Conservation (phyloP, 2,113 vertebrate species). For the Salvator merianae region DNA sequence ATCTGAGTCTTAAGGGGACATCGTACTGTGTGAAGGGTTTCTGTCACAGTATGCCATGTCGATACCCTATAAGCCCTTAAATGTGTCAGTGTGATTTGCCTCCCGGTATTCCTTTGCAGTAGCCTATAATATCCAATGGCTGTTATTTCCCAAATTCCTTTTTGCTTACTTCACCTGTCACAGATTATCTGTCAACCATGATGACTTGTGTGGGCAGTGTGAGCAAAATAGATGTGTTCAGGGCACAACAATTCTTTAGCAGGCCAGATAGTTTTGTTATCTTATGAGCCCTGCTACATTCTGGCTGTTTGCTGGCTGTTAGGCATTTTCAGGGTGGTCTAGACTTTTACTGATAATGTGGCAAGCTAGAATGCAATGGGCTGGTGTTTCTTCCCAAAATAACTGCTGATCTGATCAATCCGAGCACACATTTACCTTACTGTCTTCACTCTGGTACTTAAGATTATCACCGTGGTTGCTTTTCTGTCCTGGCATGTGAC, state of each 20-base stretch:
- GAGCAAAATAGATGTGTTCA: slow-evolving; percentile 53
- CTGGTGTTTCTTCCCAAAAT: slow-evolving; percentile 25
- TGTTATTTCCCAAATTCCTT: slow-evolving; percentile 39
- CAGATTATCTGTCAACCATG: slow-evolving; percentile 18
- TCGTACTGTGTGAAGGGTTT: too few species aligned
- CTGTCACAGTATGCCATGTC: neutral
- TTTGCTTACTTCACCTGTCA: slow-evolving; percentile 48
- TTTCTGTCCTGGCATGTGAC: slow-evolving; percentile 52
- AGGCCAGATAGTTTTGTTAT: slow-evolving; percentile 57
- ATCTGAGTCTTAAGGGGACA: too few species aligned
- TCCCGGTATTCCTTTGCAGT: neutral
- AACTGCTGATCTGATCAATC: neutral
- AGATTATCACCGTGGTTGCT: neutral
- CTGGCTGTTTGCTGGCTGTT: slow-evolving; percentile 40
- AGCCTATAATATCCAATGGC: slow-evolving; percentile 22
- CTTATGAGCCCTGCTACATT: slow-evolving; percentile 30
- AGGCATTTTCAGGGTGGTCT: slow-evolving; percentile 39
- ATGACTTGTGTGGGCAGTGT: slow-evolving; percentile 49
- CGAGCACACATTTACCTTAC: neutral
- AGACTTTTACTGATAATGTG: slow-evolving; percentile 8
- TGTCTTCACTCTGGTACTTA: neutral
- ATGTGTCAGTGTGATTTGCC: neutral
- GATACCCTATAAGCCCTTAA: neutral
- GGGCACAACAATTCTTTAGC: slow-evolving; percentile 28
- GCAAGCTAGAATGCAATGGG: slow-evolving; percentile 4